Percentiles rank a stretch among this genome's conserved stretches.
These are phyloP conservation scores for Saturnia pavonia DNA, from an alignment of 2,888 invertebrate genomes.

Conservation along the genomic window DNA sequence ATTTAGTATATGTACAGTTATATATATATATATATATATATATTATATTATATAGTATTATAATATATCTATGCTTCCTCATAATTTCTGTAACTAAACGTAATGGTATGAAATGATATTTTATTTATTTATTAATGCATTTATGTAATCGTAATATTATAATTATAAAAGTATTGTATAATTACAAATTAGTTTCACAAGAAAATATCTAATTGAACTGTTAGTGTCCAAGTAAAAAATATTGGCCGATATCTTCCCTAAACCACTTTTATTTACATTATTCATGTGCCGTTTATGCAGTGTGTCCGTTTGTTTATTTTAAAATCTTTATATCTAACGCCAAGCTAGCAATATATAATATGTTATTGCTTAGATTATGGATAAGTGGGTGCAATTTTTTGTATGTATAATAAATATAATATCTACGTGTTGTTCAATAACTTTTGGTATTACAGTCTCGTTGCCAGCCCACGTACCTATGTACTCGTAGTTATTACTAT, in stretches of 20 bases:
- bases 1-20: too few relatives aligned
- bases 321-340: not conserved
- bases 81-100: too few relatives aligned
- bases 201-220: not conserved
- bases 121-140: not conserved
- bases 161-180: not conserved
- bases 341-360: not conserved
- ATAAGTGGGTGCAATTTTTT: conserved; percentile 20
- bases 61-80: not conserved
- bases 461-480: conserved; percentile 50
- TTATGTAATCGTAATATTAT: not conserved
- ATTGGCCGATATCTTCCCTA: not conserved
- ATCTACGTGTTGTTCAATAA: conserved; percentile 40
- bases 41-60: too few relatives aligned
- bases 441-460: conserved; percentile 42
- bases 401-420: conserved; percentile 8
- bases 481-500: conserved; percentile 40
- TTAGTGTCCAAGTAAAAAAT: too few relatives aligned
- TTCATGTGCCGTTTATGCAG: not conserved
- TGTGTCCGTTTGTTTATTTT: conserved; percentile 8
- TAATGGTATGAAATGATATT: too few relatives aligned
- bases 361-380: conserved; percentile 17
- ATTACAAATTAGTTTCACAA: not conserved
- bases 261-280: not conserved
- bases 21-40: too few relatives aligned